Conservation (phyloP, 2,113 vertebrate genomes). For the Miniopterus natalensis region DNA sequence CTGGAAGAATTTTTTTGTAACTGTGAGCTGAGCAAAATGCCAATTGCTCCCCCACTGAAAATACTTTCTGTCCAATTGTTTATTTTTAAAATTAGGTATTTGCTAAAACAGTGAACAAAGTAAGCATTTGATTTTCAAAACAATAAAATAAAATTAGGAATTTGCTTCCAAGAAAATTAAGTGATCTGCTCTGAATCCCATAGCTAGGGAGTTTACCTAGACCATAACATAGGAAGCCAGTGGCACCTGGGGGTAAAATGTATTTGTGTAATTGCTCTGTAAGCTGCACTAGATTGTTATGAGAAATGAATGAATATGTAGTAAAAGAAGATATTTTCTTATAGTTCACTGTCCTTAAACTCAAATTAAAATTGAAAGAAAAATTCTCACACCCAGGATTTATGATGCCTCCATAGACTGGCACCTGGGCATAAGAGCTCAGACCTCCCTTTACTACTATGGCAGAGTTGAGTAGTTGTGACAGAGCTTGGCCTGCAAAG, state of each 20-base stretch:
- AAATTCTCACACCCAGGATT: neutral
- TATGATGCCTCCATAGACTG: neutral
- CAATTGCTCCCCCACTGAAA: neutral
- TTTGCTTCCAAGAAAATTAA: conserved; percentile 12
- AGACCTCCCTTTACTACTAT: neutral
- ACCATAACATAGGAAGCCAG: neutral
- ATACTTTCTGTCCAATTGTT: neutral
- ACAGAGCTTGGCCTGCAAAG: neutral
- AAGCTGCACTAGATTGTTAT: neutral
- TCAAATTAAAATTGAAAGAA: conserved; percentile 22
- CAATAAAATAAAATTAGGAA: neutral
- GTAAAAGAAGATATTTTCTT: conserved; percentile 5
- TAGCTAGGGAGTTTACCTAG: neutral
- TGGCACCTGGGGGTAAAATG: neutral
- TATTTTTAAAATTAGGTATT: conserved; percentile 33
- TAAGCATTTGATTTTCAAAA: neutral
- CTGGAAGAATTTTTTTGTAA: neutral
- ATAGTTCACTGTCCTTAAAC: neutral
- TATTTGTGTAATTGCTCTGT: neutral
- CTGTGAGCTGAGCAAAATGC: neutral
- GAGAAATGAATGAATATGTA: conserved; percentile 1
- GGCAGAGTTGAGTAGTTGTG: neutral
- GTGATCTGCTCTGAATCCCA: neutral
- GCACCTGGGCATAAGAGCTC: neutral
- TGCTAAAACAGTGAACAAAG: neutral